Conservation (phyloP, 2,113 vertebrate species). For the Hippocampus guttulatus region DNA sequence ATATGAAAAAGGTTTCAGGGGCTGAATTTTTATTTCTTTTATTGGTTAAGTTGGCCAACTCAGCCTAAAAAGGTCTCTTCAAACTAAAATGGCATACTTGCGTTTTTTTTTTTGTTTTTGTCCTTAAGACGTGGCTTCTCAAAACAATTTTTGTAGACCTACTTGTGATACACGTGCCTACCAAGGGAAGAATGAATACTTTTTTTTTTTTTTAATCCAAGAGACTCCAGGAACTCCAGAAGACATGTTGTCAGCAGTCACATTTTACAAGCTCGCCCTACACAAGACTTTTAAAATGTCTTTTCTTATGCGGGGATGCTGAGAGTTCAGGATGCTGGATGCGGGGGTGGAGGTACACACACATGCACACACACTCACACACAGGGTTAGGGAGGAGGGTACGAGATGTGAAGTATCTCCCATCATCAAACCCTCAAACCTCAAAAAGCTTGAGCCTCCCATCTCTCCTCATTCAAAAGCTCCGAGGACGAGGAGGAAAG, state of each 20-base stretch:
- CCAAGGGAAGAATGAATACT: no score
- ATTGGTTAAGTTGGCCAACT: background rate
- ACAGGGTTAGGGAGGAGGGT: constrained; percentile 12
- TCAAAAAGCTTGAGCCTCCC: constrained; percentile 30
- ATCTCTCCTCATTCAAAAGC: constrained; percentile 15
- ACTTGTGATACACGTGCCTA: background rate
- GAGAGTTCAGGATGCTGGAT: constrained; percentile 32
- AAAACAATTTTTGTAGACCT: background rate
- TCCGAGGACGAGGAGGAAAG: constrained; percentile 3
- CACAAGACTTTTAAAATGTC: background rate
- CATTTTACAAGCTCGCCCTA: background rate
- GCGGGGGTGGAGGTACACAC: constrained; percentile 14
- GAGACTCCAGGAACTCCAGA: background rate
- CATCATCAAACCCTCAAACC: constrained; percentile 27
- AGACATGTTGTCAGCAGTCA: background rate
- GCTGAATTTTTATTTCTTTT: background rate
- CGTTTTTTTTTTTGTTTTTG: no score
- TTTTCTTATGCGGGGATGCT: background rate
- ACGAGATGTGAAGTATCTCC: constrained; percentile 42
- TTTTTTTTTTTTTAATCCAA: background rate
- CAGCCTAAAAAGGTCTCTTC: background rate
- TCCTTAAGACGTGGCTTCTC: background rate
- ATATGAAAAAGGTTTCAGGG: no score
- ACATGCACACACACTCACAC: constrained; percentile 10
- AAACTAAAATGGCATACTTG: background rate